phyloP scores from a whole-genome alignment of 2,113 vertebrate species.

The Callocephalon fimbriatum region DNA sequence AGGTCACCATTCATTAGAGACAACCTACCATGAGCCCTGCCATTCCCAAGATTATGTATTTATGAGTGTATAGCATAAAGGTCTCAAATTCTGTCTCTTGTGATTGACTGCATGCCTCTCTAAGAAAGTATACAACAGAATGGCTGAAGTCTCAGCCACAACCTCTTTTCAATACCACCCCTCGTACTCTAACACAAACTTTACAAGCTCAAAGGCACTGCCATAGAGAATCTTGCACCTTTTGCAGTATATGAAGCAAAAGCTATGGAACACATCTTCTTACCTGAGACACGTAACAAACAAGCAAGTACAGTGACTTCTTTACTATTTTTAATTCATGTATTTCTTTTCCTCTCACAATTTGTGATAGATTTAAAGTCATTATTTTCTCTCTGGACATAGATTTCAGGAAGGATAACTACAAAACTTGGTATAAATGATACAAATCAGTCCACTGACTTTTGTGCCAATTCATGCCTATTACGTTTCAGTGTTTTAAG shows the following conservation, averaged over 20 bases:
- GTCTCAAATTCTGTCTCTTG: neutral
- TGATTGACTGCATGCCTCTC: neutral
- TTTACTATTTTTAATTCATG: neutral
- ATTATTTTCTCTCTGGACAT: neutral
- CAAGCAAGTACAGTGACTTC: neutral
- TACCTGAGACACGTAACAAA: neutral
- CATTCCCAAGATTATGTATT: neutral
- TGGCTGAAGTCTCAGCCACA: neutral
- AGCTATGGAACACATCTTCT: neutral
- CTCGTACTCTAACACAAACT: neutral
- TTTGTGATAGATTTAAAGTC: neutral
- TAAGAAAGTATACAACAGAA: neutral
- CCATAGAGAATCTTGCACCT: neutral
- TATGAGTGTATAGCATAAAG: neutral
- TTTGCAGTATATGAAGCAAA: neutral
- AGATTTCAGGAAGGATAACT: neutral
- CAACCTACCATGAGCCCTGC: accelerated
- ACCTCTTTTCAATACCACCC: neutral
- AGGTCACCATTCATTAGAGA: neutral
- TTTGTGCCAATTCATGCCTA: neutral
- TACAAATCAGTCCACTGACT: neutral
- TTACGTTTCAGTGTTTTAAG: neutral
- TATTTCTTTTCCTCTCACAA: neutral
- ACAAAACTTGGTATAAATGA: neutral
- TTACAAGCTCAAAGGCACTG: neutral